A percentile compares a stretch with the other conserved stretches of the same genome.
These are phyloP conservation scores for Fulica atra DNA, from an alignment of 2,113 vertebrate genomes.

Conservation along the genomic window DNA sequence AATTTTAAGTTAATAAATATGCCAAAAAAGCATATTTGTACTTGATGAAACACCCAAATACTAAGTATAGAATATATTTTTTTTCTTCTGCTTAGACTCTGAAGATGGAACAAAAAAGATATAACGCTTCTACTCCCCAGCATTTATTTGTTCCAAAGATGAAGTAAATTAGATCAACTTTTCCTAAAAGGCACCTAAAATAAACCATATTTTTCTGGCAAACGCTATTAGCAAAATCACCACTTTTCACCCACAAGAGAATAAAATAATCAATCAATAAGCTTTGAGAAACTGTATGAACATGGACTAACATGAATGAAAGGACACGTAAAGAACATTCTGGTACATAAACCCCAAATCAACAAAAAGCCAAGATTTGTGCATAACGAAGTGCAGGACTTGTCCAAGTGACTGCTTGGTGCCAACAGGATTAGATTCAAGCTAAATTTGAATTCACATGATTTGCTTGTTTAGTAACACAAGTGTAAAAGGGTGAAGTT, in stretches of 20 bases:
- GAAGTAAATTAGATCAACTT: slow-evolving; percentile 52
- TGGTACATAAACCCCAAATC: not conserved
- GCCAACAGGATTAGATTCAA: fast-evolving
- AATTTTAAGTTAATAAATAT: slow-evolving; percentile 28
- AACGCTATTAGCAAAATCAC: slow-evolving; percentile 46
- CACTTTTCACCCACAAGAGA: slow-evolving; percentile 23
- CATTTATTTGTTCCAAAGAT: slow-evolving; percentile 41
- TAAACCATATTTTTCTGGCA: slow-evolving; percentile 14
- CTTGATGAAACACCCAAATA: slow-evolving; percentile 54
- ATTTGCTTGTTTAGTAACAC: not conserved
- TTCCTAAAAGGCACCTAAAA: slow-evolving; percentile 52
- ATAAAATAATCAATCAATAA: slow-evolving; percentile 68
- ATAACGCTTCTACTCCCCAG: not conserved
- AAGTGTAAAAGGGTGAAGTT: not conserved
- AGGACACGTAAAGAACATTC: not conserved
- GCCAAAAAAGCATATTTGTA: slow-evolving; percentile 19
- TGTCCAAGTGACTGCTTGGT: not conserved
- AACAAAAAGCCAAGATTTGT: not conserved
- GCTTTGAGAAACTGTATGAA: slow-evolving; percentile 11
- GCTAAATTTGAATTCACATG: not conserved
- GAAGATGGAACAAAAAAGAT: slow-evolving; percentile 45
- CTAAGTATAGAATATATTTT: not conserved
- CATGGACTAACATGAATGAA: not conserved
- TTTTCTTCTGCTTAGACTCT: not conserved
- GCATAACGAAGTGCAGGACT: fast-evolving